Conservation (phyloP, 2,797 vertebrate species). For the Spea hammondii region DNA sequence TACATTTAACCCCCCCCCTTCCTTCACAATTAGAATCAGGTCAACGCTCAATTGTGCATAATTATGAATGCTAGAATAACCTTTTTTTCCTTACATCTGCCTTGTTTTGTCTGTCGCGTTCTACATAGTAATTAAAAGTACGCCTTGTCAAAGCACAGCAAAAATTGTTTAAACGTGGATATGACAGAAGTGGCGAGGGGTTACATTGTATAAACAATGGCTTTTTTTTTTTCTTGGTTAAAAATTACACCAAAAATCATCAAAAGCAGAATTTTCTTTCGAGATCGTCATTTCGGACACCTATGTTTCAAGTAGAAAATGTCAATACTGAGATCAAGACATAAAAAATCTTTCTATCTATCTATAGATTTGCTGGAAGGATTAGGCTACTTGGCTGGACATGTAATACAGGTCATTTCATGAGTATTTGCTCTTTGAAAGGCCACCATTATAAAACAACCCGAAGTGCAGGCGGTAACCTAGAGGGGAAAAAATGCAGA, state of each 20-base stretch:
- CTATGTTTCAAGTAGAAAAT: too few relatives aligned
- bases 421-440: too few relatives aligned
- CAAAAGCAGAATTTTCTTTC: too few relatives aligned
- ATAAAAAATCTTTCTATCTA: too few relatives aligned
- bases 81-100: slow-evolving; percentile 43
- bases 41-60: slow-evolving; percentile 43
- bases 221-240: background rate
- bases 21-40: slow-evolving; percentile 42
- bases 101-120: slow-evolving; percentile 36
- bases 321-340: too few relatives aligned
- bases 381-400: too few relatives aligned
- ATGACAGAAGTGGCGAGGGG: slow-evolving; percentile 15
- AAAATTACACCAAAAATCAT: background rate
- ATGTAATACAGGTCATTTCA: too few relatives aligned
- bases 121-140: slow-evolving; percentile 47
- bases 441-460: too few relatives aligned
- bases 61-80: slow-evolving; percentile 47
- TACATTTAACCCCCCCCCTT: slow-evolving; percentile 16
- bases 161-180: slow-evolving; percentile 21
- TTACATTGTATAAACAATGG: slow-evolving; percentile 12
- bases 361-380: too few relatives aligned
- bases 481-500: too few relatives aligned
- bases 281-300: too few relatives aligned
- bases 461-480: too few relatives aligned
- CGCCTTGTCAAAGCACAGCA: slow-evolving; percentile 7